These are phyloP conservation scores for Microdon myrmicae DNA, from an alignment of 2,888 invertebrate genomes.

Conservation along the genomic window DNA sequence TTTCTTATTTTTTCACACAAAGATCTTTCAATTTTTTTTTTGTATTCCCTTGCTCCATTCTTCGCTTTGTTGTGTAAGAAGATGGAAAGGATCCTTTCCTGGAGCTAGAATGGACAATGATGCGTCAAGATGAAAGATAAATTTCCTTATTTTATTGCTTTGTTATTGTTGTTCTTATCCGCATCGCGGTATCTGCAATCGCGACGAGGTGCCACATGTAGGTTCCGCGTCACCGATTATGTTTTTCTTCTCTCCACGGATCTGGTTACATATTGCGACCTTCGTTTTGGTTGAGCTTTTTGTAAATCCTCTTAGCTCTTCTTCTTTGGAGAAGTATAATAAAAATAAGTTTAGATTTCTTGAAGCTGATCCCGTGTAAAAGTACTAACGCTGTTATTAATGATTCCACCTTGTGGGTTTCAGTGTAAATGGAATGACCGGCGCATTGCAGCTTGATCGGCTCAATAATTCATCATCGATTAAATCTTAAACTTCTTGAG, in stretches of 20 bases:
- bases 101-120: conserved; percentile 9
- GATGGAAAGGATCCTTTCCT: conserved; percentile 2
- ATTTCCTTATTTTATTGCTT: conserved; percentile 12
- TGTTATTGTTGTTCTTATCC: conserved; percentile 6
- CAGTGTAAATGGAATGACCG: conserved; percentile 13
- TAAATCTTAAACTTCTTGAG: conserved; percentile 29
- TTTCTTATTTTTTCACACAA: conserved; percentile 44
- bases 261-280: background rate
- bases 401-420: background rate
- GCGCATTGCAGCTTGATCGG: conserved; percentile 5
- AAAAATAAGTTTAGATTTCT: too few species aligned
- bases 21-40: conserved; percentile 4
- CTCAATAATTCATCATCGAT: conserved; percentile 36
- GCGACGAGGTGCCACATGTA: conserved; percentile 51
- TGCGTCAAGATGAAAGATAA: conserved; percentile 25
- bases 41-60: background rate
- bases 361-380: conserved; percentile 14
- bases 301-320: background rate
- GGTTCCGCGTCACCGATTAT: conserved; percentile 47
- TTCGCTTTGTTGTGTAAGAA: too few species aligned
- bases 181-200: conserved; percentile 47
- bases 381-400: conserved; percentile 27
- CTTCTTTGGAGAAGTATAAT: background rate
- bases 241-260: conserved; percentile 3
- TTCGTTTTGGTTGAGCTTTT: conserved; percentile 1